A percentile compares a stretch with the other conserved stretches of the same genome.
These are phyloP conservation scores for Anhinga rufa DNA, from an alignment of 2,113 vertebrate species.

Conservation along the genomic window DNA sequence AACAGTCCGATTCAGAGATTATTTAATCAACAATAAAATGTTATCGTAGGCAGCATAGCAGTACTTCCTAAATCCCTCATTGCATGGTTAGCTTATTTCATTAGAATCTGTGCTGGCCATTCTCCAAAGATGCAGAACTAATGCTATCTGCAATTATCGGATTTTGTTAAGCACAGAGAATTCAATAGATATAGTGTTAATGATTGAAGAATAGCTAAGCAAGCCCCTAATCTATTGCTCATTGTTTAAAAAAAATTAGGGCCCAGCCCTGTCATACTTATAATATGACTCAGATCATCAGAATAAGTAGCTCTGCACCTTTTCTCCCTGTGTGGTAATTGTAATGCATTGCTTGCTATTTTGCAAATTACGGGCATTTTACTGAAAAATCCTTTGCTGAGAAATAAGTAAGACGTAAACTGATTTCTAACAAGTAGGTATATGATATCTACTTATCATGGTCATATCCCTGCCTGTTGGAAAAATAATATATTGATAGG, in stretches of 20 bases:
- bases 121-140: conserved; percentile 66
- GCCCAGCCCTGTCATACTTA: background rate
- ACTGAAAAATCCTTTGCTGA: background rate
- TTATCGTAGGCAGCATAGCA: conserved; percentile 37
- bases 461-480: background rate
- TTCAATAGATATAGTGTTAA: conserved; percentile 35
- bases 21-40: conserved; percentile 64
- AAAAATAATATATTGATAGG: background rate
- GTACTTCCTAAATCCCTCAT: conserved; percentile 46
- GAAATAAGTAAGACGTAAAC: background rate
- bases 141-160: conserved; percentile 14
- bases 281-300: background rate
- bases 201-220: conserved; percentile 4
- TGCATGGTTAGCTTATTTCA: conserved; percentile 60
- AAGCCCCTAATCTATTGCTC: background rate
- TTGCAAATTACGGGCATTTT: background rate
- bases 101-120: conserved; percentile 61
- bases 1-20: conserved; percentile 51
- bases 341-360: background rate
- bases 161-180: conserved; percentile 40
- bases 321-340: background rate
- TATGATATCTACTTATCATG: background rate
- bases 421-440: background rate
- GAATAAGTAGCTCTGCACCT: conserved; percentile 7
- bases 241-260: background rate